A percentile compares a stretch with the other conserved stretches of the same genome.
These are phyloP conservation scores for Apamea crenata DNA, from an alignment of 2,888 invertebrate genomes.

Conservation along the genomic window DNA sequence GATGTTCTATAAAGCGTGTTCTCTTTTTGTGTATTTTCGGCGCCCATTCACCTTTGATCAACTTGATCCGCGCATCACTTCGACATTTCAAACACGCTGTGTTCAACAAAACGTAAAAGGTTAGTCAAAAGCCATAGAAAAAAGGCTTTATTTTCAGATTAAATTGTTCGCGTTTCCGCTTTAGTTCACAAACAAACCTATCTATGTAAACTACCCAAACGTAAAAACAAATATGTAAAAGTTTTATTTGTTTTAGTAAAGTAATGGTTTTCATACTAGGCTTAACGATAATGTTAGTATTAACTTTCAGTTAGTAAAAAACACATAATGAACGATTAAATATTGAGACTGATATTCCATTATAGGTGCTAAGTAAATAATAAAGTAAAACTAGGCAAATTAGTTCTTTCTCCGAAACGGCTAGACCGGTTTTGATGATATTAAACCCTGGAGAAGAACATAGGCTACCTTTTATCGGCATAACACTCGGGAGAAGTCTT, in stretches of 20 bases:
- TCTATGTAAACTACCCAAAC: not conserved
- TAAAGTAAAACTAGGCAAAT: not conserved
- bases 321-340: not conserved
- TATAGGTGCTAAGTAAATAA: not conserved
- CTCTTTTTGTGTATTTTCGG: constrained; percentile 34
- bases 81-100: constrained; percentile 25
- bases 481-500: not conserved
- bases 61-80: constrained; percentile 42
- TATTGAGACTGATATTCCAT: not conserved
- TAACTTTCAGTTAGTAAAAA: not conserved
- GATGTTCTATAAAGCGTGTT: not conserved
- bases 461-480: not conserved
- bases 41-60: constrained; percentile 43
- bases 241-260: not conserved
- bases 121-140: constrained; percentile 30
- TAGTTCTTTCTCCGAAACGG: not conserved
- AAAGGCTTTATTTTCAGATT: constrained; percentile 16
- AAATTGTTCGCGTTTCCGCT: constrained; percentile 28
- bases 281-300: not conserved
- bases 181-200: constrained; percentile 24
- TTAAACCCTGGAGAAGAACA: not conserved
- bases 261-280: not conserved
- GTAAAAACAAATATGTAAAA: constrained; percentile 3
- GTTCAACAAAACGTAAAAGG: constrained; percentile 29
- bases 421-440: not conserved